phyloP scores from a whole-genome alignment of 2,113 vertebrate genomes.

The Tetrax tetrax region DNA sequence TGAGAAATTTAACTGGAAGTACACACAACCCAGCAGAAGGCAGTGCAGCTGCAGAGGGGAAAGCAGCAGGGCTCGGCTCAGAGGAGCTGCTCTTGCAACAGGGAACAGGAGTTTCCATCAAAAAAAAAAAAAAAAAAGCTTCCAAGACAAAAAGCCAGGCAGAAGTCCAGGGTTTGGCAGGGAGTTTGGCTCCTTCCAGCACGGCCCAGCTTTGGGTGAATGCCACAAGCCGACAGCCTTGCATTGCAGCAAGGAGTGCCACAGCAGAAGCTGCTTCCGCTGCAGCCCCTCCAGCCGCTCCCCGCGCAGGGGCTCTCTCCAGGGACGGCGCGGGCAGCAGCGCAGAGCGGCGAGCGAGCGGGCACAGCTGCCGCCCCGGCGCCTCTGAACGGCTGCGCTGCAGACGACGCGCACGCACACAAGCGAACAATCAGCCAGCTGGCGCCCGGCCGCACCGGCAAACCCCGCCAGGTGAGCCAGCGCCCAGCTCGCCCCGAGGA shows the following conservation, averaged over 20 bases:
- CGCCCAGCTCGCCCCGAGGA: not conserved
- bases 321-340: not conserved
- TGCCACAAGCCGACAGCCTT: not conserved
- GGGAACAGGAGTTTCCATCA: not conserved
- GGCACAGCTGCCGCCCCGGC: not conserved
- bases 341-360: not conserved
- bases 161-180: conserved; percentile 37
- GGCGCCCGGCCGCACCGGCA: not conserved
- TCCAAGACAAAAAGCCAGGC: conserved; percentile 36
- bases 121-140: not conserved
- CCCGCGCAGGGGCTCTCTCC: not conserved
- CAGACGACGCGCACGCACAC: not conserved
- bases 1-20: not conserved
- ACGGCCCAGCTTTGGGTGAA: not conserved
- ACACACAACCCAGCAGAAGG: not conserved
- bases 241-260: not conserved
- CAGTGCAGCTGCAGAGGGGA: conserved; percentile 2
- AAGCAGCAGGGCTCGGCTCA: not conserved
- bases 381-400: not conserved
- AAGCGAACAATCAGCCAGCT: not conserved
- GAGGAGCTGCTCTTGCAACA: not conserved
- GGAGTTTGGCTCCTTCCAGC: conserved; percentile 12
- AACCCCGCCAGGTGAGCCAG: not conserved
- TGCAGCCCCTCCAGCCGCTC: not conserved
- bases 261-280: not conserved